Conservation (phyloP, 2,888 invertebrate species). For the Drosophila paranaensis region DNA sequence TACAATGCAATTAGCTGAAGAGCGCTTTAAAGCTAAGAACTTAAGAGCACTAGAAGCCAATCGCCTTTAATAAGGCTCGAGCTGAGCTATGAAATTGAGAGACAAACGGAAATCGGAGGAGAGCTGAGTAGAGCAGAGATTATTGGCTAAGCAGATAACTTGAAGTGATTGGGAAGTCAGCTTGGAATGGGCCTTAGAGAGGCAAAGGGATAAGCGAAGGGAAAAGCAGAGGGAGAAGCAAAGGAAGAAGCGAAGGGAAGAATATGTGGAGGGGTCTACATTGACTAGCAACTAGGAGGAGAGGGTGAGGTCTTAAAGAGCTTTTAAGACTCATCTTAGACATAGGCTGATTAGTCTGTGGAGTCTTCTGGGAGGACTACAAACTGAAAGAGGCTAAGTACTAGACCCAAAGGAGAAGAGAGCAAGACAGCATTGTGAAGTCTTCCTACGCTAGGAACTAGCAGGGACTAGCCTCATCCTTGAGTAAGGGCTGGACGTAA, state of each 20-base stretch:
- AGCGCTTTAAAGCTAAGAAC: constrained; percentile 1
- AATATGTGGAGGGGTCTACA: too few species aligned
- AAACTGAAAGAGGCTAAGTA: too few species aligned
- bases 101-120: not conserved
- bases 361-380: not conserved
- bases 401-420: too few species aligned
- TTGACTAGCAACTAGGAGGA: too few species aligned
- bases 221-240: too few species aligned
- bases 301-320: too few species aligned
- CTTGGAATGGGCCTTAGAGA: not conserved
- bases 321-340: too few species aligned
- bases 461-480: too few species aligned
- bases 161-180: not conserved
- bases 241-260: too few species aligned
- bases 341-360: not conserved
- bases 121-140: not conserved
- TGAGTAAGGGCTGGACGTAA: too few species aligned
- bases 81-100: not conserved
- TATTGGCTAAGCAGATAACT: not conserved
- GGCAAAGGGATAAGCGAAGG: not conserved
- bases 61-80: not conserved
- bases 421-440: too few species aligned
- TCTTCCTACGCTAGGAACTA: too few species aligned
- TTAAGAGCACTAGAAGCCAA: not conserved
- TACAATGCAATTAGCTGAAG: constrained; percentile 16